Conservation (phyloP, 1,140 invertebrate species). For the Coelopa frigida region DNA sequence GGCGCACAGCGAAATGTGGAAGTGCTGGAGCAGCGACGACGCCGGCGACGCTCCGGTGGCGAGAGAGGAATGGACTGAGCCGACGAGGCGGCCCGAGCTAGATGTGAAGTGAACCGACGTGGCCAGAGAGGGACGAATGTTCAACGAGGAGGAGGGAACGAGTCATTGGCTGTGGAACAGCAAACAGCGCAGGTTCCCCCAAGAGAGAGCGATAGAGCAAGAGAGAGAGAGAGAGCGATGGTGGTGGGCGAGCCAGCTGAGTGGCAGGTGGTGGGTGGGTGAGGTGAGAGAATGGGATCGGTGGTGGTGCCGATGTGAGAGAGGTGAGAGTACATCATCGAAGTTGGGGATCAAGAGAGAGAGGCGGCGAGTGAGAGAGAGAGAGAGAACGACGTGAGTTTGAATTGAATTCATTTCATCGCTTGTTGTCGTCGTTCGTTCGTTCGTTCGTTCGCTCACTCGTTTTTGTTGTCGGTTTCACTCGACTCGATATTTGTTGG, state of each 20-base stretch:
- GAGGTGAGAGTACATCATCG: not conserved
- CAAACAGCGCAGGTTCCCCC: not conserved
- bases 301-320: not conserved
- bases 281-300: not conserved
- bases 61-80: too few species aligned
- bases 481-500: not conserved
- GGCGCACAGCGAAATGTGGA: conserved; percentile 22
- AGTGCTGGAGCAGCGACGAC: too few species aligned
- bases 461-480: not conserved
- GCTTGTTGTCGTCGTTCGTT: not conserved
- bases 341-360: not conserved
- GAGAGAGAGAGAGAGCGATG: not conserved
- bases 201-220: not conserved
- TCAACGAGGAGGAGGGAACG: not conserved
- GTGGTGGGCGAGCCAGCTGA: not conserved
- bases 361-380: not conserved
- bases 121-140: too few species aligned
- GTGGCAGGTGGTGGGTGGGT: not conserved
- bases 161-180: not conserved
- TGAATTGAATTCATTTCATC: not conserved
- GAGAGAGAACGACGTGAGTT: not conserved
- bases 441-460: not conserved
- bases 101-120: too few species aligned
- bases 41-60: not conserved
- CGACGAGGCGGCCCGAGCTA: too few species aligned